A percentile compares a stretch with the other conserved stretches of the same genome.
Conservation (phyloP, 2,113 vertebrate species). For the Colinus virginianus region DNA sequence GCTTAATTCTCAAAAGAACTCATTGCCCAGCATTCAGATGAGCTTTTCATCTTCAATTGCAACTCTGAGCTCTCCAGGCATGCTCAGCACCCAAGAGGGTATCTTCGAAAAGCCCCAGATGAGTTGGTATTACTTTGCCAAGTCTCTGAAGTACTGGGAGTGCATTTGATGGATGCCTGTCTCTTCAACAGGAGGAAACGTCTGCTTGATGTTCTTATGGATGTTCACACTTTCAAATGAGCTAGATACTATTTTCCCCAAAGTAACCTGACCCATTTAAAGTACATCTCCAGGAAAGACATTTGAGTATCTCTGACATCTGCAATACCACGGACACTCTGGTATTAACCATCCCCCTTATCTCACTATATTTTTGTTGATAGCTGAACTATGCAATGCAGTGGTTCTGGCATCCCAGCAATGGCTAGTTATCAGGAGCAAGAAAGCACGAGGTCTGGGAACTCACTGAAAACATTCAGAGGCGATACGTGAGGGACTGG, state of each 20-base stretch:
- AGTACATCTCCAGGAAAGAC: slow-evolving; percentile 42
- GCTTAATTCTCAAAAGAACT: not conserved
- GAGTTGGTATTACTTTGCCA: not conserved
- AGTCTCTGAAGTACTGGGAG: not conserved
- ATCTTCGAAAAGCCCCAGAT: not conserved
- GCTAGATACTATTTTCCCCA: slow-evolving; percentile 33
- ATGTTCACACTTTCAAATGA: slow-evolving; percentile 50
- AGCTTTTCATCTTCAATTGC: not conserved
- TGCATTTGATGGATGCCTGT: not conserved
- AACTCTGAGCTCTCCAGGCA: not conserved
- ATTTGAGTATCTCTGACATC: slow-evolving; percentile 58
- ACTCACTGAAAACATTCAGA: slow-evolving; percentile 70
- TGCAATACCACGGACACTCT: slow-evolving; percentile 38
- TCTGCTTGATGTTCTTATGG: not conserved
- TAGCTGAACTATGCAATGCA: slow-evolving; percentile 75
- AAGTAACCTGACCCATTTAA: slow-evolving; percentile 52
- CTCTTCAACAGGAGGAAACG: slow-evolving; percentile 43
- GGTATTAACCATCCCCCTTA: slow-evolving; percentile 58
- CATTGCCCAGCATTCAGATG: not conserved
- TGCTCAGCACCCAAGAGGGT: not conserved
- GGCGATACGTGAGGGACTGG: slow-evolving; percentile 56
- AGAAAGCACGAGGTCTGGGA: slow-evolving; percentile 72
- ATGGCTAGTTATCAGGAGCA: slow-evolving; percentile 69
- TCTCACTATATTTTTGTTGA: slow-evolving; percentile 72
- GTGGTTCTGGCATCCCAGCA: slow-evolving; percentile 73